Evolutionary conservation across 2,797 vertebrate genomes (phyloP).

Genomic region (Kryptopterus vitreolus): DNA sequence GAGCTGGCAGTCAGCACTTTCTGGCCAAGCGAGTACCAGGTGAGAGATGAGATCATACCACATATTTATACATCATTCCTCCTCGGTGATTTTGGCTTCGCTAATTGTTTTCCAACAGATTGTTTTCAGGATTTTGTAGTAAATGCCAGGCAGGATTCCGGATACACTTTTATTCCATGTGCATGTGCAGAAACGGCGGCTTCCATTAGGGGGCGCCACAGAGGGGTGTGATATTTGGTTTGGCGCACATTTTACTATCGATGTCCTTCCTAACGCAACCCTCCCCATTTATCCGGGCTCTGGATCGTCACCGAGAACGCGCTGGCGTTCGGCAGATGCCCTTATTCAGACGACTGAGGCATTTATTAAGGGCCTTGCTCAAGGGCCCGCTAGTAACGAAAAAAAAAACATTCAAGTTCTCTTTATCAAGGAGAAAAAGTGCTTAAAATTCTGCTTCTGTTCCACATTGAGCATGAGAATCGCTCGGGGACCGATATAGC

Average conservation of each 20-base stretch:
- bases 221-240: too few relatives aligned
- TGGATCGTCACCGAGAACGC: too few relatives aligned
- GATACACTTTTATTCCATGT: slow-evolving; percentile 28
- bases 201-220: too few relatives aligned
- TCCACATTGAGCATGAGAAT: neutral
- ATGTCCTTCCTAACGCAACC: too few relatives aligned
- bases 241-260: too few relatives aligned
- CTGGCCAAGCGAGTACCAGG: slow-evolving; percentile 98
- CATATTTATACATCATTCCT: neutral
- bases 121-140: neutral
- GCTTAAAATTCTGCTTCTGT: neutral
- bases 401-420: neutral
- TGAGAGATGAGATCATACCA: slow-evolving; percentile 53
- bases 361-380: too few relatives aligned
- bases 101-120: slow-evolving; percentile 2
- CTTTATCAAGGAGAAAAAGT: neutral
- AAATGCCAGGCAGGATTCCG: too few relatives aligned
- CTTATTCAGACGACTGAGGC: too few relatives aligned
- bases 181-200: too few relatives aligned
- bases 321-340: too few relatives aligned
- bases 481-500: neutral
- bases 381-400: too few relatives aligned
- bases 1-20: slow-evolving; percentile 94
- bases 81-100: neutral
- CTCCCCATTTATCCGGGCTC: too few relatives aligned